These are phyloP conservation scores for Eciton burchellii DNA, from an alignment of 1,140 invertebrate genomes.

Conservation along the genomic window DNA sequence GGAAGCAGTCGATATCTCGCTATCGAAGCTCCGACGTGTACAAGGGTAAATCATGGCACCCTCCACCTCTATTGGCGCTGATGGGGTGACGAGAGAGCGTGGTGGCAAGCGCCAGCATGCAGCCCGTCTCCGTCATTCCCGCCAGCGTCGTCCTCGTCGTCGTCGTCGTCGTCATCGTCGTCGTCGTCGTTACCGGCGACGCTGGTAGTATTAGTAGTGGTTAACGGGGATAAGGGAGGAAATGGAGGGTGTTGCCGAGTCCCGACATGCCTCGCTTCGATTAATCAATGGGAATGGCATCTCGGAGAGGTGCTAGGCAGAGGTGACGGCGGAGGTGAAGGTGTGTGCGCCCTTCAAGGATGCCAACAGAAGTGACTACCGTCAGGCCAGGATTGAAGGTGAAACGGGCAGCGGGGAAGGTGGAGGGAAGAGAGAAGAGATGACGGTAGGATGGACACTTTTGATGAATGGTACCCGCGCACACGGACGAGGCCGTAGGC, in stretches of 20 bases:
- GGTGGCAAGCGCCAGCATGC: slow-evolving; percentile 61
- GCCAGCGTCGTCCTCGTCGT: too few relatives aligned
- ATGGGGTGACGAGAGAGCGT: slow-evolving; percentile 64
- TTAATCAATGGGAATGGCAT: slow-evolving; percentile 83
- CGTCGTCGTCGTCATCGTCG: slow-evolving; percentile 40
- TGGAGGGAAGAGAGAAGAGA: slow-evolving; percentile 52
- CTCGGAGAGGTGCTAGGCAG: slow-evolving; percentile 76
- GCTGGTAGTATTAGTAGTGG: slow-evolving; percentile 72
- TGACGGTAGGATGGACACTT: slow-evolving; percentile 71
- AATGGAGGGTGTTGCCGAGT: slow-evolving; percentile 82
- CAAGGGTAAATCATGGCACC: slow-evolving; percentile 65
- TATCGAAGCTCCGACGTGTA: slow-evolving; percentile 71
- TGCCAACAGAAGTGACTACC: slow-evolving; percentile 70
- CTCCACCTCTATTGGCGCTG: slow-evolving; percentile 69
- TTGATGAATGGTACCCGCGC: slow-evolving; percentile 77
- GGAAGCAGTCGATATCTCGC: slow-evolving; percentile 76
- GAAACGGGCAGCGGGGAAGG: neutral
- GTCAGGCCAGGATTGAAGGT: slow-evolving; percentile 71
- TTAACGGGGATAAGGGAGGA: slow-evolving; percentile 79
- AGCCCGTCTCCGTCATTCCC: slow-evolving; percentile 52
- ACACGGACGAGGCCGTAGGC: slow-evolving; percentile 61
- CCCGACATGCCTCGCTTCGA: slow-evolving; percentile 81
- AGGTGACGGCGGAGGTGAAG: slow-evolving; percentile 75
- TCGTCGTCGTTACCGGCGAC: slow-evolving; percentile 26
- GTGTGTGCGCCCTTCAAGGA: slow-evolving; percentile 70